Evolutionary conservation across 2,113 vertebrate species (phyloP), one percentile per base, ranked within the genome.

Genomic region (Aegotheles bennettii): DNA sequence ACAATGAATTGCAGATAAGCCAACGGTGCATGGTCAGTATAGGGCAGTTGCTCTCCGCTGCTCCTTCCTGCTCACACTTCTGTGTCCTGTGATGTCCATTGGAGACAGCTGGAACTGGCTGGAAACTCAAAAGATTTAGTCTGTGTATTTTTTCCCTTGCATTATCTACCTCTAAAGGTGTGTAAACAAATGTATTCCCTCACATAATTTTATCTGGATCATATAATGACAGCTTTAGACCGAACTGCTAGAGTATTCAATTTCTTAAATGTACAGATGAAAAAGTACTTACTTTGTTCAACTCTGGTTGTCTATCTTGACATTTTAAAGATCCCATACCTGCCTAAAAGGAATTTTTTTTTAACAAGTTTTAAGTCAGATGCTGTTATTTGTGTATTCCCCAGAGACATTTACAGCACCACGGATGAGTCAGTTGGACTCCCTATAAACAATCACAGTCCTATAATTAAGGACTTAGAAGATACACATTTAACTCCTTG

Each of bases 71-170:
- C 33, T 64, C 36, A 19, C 7, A 16, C 36, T 70, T 50, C 36
- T 54, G 1, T 53, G 16, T 67, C 51, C 51, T 38, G 13, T 0
- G 0, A 9, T 26, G 43, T 59, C 50, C 50, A 23, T 0, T 59
- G 25, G 36, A 70, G 43, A 77, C n/a, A 70, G 35, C 20, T 40
- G 14, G 16, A 82, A 76, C 19, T 23, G 16, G 9, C 16, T 80
- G 24, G 20, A 80, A 74, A 45, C 16, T 56, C 48, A 23, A 26
- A 54, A 50, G 11, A 61, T 56, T 60, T 56, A 35, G 20, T 17
- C 25, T 57, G n/a, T 43, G 4, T 14, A 36, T n/a, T 56, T 79
- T 74, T n/a, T 54, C 40, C 53, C 84, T 18, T 38, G 47, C 12
- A 48, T 7, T 28, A 73, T 13, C 47, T 68, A 25, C 17, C 53